Evolutionary conservation across 2,797 vertebrate species (phyloP).

Genomic region (Oophaga sylvatica): DNA sequence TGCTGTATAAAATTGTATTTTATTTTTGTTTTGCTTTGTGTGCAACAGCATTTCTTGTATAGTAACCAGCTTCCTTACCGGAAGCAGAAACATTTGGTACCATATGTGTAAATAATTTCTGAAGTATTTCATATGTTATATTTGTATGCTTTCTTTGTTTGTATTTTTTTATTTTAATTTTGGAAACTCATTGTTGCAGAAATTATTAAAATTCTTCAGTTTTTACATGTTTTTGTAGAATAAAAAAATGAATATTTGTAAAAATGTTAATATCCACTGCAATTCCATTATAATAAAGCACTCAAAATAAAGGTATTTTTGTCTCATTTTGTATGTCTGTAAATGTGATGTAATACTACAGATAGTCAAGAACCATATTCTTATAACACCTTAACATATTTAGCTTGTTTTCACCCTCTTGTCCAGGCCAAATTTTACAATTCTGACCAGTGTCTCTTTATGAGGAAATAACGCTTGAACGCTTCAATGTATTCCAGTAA

Average conservation of each 20-base stretch:
- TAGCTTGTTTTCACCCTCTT: too few relatives aligned
- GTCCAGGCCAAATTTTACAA: too few relatives aligned
- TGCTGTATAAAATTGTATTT: conserved; percentile 35
- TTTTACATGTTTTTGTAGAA: conserved; percentile 89
- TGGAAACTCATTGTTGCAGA: conserved; percentile 74
- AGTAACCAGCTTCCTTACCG: conserved; percentile 95
- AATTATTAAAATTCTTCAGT: conserved; percentile 92
- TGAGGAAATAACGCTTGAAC: too few relatives aligned
- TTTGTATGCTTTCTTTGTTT: conserved; percentile 79
- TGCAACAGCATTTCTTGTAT: conserved; percentile 81
- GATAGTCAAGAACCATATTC: not conserved
- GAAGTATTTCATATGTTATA: conserved; percentile 89
- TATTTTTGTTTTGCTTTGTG: conserved; percentile 71
- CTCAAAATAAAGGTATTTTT: conserved; percentile 72
- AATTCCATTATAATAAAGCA: conserved; percentile 99
- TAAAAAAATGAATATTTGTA: conserved; percentile 89
- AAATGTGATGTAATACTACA: not conserved
- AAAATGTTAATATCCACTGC: conserved; percentile 96
- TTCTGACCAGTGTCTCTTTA: too few relatives aligned
- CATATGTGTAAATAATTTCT: conserved; percentile 87
- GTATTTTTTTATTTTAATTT: conserved; percentile 79
- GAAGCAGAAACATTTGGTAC: conserved; percentile 81
- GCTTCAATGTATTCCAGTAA: too few relatives aligned
- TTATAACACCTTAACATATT: too few relatives aligned
- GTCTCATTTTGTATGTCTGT: not conserved